Percentiles rank a stretch among this genome's conserved stretches.
phyloP scores from a whole-genome alignment of 2,888 invertebrate genomes.

The Seira musarum region DNA sequence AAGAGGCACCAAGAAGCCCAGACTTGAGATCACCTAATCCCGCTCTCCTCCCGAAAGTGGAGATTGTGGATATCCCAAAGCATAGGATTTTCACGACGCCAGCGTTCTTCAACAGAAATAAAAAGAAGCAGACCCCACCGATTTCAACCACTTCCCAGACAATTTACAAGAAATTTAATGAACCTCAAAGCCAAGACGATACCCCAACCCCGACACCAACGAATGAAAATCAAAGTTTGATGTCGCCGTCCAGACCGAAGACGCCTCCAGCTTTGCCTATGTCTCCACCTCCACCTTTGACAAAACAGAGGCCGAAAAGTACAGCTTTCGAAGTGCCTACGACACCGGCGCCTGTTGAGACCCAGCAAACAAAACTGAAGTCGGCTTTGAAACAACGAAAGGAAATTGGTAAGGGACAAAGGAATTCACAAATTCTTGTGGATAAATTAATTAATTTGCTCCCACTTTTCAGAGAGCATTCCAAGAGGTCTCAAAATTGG shows the following conservation, averaged over 20 bases:
- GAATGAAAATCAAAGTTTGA: too few species aligned
- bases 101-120: slow-evolving; percentile 24
- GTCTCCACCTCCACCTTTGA: not conserved
- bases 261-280: slow-evolving; percentile 2
- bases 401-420: slow-evolving; percentile 51
- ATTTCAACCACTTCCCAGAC: not conserved
- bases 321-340: slow-evolving; percentile 10
- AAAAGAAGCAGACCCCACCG: not conserved
- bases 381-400: slow-evolving; percentile 63
- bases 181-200: not conserved
- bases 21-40: slow-evolving; percentile 27
- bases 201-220: not conserved
- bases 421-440: not conserved
- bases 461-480: slow-evolving; percentile 50
- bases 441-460: not conserved
- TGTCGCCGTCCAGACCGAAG: too few species aligned
- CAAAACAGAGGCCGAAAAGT: not conserved
- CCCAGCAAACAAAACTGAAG: slow-evolving; percentile 37
- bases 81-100: slow-evolving; percentile 63
- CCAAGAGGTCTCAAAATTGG: slow-evolving; percentile 57
- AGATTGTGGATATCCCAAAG: slow-evolving; percentile 49
- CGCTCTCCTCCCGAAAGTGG: slow-evolving; percentile 41
- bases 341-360: not conserved
- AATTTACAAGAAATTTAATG: too few species aligned
- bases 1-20: slow-evolving; percentile 32